Conservation (phyloP, 64 coral and sea anemone species). For the Astreopora myriophthalma region DNA sequence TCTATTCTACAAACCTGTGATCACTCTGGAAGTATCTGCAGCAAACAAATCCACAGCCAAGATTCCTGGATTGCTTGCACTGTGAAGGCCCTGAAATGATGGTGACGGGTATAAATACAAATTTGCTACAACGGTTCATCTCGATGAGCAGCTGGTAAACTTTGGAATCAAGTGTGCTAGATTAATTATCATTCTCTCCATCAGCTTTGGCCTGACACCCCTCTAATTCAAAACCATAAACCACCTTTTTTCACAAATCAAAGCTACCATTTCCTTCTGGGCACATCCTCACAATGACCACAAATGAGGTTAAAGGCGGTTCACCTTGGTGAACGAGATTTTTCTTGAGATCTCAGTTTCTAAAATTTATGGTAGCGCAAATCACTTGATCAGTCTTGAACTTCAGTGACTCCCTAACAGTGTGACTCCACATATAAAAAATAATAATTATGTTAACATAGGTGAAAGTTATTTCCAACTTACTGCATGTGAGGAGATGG, state of each 20-base stretch:
- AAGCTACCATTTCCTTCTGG: too few relatives aligned
- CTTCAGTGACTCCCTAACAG: not conserved
- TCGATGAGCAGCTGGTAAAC: not conserved
- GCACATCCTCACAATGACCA: too few relatives aligned
- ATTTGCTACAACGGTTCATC: not conserved
- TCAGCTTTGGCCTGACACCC: too few relatives aligned
- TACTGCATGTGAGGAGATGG: slow-evolving; percentile 92
- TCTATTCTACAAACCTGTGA: slow-evolving; percentile 79
- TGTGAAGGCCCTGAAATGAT: slow-evolving; percentile 88
- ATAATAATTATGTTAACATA: not conserved
- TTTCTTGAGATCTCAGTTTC: too few relatives aligned
- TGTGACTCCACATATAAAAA: not conserved
- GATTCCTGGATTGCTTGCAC: slow-evolving; percentile 97
- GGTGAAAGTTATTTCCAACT: slow-evolving; percentile 3
- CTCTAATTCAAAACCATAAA: too few relatives aligned
- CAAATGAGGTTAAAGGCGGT: too few relatives aligned
- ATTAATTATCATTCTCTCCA: too few relatives aligned
- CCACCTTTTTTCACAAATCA: too few relatives aligned
- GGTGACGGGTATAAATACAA: not conserved
- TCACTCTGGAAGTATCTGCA: slow-evolving; percentile 90
- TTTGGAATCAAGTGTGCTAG: not conserved
- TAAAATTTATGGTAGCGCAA: too few relatives aligned
- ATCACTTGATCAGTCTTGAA: too few relatives aligned
- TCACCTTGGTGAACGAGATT: too few relatives aligned
- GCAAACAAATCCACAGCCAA: slow-evolving; percentile 92